Base-by-base conservation (phyloP, 2,113 vertebrate species). In the Alligator sinensis region DNA sequence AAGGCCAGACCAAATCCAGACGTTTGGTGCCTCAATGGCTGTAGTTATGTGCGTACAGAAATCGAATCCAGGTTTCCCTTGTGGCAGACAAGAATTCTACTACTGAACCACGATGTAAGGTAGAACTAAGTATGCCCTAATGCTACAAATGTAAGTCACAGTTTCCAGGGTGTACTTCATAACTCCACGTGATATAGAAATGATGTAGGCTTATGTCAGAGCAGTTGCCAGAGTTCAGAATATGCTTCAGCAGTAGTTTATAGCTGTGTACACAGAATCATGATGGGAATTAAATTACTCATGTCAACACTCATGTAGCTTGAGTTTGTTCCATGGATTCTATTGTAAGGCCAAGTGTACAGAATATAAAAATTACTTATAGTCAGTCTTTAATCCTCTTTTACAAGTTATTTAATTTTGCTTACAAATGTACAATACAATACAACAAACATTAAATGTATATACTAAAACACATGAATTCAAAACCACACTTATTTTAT, bases 401-500 rank as follows among this genome's bases (percentile, higher is more conserved):
- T 87, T 81, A 86, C 86, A 87, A 84, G 68, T 88, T 94, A 84
- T 88, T 97, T 97, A 96, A 95, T 95, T 97, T 96, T 95, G 77
- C 87, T 81, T 66, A 64, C 72, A 66, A 84, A 88, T 87, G 61
- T 21, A 5, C 82, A 90, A 76, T 74, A 89, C 77, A 62, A 88
- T 60, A 57, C 84, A 88, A 86, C 80, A 87, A 96, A 96, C 94
- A 86, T 95, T 96, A 97, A 91, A 97, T 57, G 7, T 94, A 91
- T 28, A 84, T 28, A 92, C 97, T 92, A 94, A 97, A 96, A 90
- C 94, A 95, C 96, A 96, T 86, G 60, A 95, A 97, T 96, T 97
- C 96, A 97, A 96, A 94, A 77, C 21, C 17, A 68, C 87, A 27
- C 96, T 98, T 98, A 95, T 96, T 97, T 96, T 96, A 96, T 97